phyloP scores from a whole-genome alignment of 1,140 invertebrate genomes.

The Trachymyrmex septentrionalis region DNA sequence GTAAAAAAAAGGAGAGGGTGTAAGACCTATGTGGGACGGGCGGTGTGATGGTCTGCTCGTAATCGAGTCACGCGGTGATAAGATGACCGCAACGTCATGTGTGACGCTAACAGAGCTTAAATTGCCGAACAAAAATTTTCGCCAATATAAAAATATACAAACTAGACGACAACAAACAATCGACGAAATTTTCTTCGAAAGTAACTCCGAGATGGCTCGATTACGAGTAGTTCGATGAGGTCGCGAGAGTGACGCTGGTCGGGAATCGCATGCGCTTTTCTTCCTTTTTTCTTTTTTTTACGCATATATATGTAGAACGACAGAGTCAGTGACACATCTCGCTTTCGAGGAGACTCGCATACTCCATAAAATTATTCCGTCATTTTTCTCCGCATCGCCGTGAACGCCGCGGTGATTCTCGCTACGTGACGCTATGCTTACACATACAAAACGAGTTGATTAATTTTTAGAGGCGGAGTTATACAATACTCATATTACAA shows the following conservation, averaged over 20 bases:
- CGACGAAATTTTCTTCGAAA: constrained; percentile 46
- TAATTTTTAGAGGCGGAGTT: constrained; percentile 76
- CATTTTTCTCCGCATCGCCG: constrained; percentile 31
- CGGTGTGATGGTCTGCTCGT: constrained; percentile 61
- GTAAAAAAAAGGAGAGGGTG: constrained; percentile 42
- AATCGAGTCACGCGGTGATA: constrained; percentile 67
- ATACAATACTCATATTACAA: constrained; percentile 82
- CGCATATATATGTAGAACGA: constrained; percentile 11
- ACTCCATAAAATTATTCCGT: constrained; percentile 33
- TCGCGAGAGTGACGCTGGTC: constrained; percentile 48
- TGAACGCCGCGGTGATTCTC: constrained; percentile 70
- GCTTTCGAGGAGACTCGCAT: constrained; percentile 45
- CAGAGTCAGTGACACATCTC: constrained; percentile 57
- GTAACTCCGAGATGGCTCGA: constrained; percentile 66
- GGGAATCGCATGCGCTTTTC: constrained; percentile 44
- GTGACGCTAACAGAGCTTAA: constrained; percentile 10
- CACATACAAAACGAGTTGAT: constrained; percentile 80
- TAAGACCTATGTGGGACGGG: background rate
- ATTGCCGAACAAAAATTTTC: constrained; percentile 17
- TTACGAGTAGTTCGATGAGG: constrained; percentile 64
- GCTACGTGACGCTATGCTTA: constrained; percentile 78
- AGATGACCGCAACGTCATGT: constrained; percentile 1
- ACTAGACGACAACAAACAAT: constrained; percentile 27
- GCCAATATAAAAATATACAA: constrained; percentile 62
- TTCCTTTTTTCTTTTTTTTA: constrained; percentile 15